A percentile compares a stretch with the other conserved stretches of the same genome.
Conservation (phyloP, 2,888 invertebrate genomes). For the Ctena decussata region DNA sequence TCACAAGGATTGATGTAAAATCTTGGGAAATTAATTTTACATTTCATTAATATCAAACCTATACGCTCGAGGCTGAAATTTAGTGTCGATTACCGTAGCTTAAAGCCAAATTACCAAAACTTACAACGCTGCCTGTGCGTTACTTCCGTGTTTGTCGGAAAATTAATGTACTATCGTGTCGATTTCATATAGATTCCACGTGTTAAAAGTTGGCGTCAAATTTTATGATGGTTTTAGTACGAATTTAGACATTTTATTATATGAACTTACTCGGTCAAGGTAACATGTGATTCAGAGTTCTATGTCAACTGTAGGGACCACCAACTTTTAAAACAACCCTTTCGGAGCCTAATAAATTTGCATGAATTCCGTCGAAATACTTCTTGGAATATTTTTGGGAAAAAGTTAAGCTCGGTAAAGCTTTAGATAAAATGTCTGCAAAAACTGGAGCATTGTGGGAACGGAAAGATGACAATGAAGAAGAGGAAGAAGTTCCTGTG, state of each 20-base stretch:
- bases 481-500: constrained; percentile 32
- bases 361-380: no score
- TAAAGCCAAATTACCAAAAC: background rate
- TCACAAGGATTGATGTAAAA: no score
- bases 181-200: background rate
- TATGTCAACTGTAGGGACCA: no score
- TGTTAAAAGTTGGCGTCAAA: background rate
- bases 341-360: no score
- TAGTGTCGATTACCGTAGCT: background rate
- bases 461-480: constrained; percentile 31
- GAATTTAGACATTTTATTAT: background rate
- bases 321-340: no score
- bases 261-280: background rate
- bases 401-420: no score
- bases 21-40: no score
- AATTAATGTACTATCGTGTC: background rate
- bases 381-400: no score
- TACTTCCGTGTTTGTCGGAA: background rate
- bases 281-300: background rate
- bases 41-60: background rate
- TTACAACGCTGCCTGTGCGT: background rate
- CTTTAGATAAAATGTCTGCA: constrained; percentile 29
- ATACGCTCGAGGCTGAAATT: background rate
- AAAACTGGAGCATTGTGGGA: constrained; percentile 65
- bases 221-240: background rate